Evolutionary conservation across 2,113 vertebrate species (phyloP).

Genomic region (Pseudorhombus dupliciocellatus): DNA sequence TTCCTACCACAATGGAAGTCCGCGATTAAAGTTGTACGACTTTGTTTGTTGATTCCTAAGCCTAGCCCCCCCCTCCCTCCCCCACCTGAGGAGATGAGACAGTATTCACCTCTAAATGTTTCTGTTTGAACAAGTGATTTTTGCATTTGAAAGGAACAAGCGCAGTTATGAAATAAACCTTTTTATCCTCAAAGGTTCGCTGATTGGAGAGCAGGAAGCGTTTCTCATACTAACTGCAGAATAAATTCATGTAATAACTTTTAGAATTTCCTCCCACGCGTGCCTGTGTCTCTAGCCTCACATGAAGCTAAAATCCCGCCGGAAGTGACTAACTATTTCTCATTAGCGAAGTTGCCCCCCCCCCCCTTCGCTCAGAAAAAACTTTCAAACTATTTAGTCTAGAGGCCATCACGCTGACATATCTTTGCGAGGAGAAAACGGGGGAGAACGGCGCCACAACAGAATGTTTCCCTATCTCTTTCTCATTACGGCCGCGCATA

Average conservation of each 20-base stretch:
- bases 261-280: background rate
- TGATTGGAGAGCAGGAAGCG: background rate
- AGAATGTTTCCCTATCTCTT: slow-evolving; percentile 43
- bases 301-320: slow-evolving; percentile 4
- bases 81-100: background rate
- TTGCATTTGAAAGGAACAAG: background rate
- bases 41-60: background rate
- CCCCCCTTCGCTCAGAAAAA: slow-evolving; percentile 15
- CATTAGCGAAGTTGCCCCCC: slow-evolving; percentile 46
- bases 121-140: background rate
- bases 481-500: slow-evolving; percentile 51
- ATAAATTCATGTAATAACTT: background rate
- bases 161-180: background rate
- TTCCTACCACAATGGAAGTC: background rate
- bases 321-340: slow-evolving; percentile 40
- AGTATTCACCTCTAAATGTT: background rate
- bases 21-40: background rate
- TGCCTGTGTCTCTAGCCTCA: slow-evolving; percentile 1
- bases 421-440: slow-evolving; percentile 41
- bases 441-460: slow-evolving; percentile 32
- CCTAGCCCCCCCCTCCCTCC: background rate
- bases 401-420: slow-evolving; percentile 54
- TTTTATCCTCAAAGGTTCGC: background rate
- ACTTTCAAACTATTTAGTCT: slow-evolving; percentile 49
- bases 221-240: background rate